phyloP scores from a whole-genome alignment of 2,888 invertebrate species.

The Meloe dianella region DNA sequence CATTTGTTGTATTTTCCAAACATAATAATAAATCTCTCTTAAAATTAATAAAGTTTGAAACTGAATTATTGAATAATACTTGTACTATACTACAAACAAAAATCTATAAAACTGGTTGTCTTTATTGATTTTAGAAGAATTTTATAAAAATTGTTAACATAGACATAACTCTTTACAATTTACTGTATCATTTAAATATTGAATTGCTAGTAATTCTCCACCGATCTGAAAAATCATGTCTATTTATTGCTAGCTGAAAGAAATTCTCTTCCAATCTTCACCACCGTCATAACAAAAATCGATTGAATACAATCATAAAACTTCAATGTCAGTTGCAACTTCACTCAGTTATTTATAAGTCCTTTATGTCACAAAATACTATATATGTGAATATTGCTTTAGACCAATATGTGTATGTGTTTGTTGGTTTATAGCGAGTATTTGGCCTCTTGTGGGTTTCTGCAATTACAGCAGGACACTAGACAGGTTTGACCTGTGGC shows the following conservation, averaged over 20 bases:
- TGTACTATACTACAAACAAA: not conserved
- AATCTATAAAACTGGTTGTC: not conserved
- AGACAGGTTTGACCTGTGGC: conserved; percentile 32
- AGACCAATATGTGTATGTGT: conserved; percentile 13
- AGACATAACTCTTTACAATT: not conserved
- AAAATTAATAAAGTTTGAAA: conserved; percentile 6
- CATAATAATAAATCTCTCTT: not conserved
- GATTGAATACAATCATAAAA: not conserved
- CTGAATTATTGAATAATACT: not conserved
- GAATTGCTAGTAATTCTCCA: not conserved
- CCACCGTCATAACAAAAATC: not conserved
- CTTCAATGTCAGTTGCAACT: not conserved
- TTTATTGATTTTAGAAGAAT: not conserved
- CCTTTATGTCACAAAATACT: not conserved
- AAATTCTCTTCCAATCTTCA: not conserved
- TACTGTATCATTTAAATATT: not conserved
- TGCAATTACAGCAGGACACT: conserved; percentile 30
- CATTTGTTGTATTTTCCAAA: not conserved
- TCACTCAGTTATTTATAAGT: not conserved
- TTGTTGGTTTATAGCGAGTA: conserved; percentile 29
- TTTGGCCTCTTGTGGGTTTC: conserved; percentile 31
- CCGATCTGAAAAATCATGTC: not conserved
- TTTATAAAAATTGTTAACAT: not conserved
- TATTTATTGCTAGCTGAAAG: not conserved
- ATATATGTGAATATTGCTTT: not conserved